Conservation (phyloP, 2,113 vertebrate genomes). For the Drymodes brunneopygia region DNA sequence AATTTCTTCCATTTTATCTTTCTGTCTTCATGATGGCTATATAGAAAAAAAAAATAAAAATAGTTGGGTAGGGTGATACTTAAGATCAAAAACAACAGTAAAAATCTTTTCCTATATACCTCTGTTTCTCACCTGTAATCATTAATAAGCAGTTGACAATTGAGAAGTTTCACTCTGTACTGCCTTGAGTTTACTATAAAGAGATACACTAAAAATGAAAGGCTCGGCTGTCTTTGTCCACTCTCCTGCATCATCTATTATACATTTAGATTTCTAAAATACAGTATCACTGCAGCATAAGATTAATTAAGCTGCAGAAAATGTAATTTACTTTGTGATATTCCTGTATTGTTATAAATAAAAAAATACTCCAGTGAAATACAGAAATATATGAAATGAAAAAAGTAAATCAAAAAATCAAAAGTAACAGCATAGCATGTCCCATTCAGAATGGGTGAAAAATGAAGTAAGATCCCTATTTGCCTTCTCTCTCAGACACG, state of each 20-base stretch:
- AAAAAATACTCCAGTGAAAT: background rate
- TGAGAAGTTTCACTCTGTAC: background rate
- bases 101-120: background rate
- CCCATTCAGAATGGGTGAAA: background rate
- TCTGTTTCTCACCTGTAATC: background rate
- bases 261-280: background rate
- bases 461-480: background rate
- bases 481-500: background rate
- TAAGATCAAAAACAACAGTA: background rate
- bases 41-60: background rate
- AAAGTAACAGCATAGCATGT: background rate
- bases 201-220: background rate
- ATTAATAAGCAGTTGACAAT: background rate
- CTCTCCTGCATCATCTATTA: background rate
- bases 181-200: background rate
- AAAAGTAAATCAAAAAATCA: background rate
- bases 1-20: background rate
- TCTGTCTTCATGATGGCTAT: background rate
- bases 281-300: rapidly evolving
- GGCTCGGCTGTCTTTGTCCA: background rate
- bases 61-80: rapidly evolving
- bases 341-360: background rate
- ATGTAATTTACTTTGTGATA: background rate
- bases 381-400: background rate
- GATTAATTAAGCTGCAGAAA: background rate